phyloP scores from a whole-genome alignment of 2,113 vertebrate species.

The Thamnophis sirtalis region DNA sequence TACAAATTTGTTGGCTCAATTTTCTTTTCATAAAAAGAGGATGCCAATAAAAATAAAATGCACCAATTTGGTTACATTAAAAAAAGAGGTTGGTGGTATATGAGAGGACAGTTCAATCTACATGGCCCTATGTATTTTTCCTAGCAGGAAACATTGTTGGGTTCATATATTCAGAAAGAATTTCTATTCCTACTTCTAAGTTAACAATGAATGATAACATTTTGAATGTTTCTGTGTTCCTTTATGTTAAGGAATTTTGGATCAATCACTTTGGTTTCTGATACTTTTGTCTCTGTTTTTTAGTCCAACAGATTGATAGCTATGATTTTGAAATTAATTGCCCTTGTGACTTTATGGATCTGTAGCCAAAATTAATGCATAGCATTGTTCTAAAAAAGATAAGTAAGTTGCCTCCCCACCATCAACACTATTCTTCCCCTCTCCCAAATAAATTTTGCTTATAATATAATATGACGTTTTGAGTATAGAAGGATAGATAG shows the following conservation, averaged over 20 bases:
- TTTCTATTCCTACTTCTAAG: not conserved
- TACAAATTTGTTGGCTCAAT: not conserved
- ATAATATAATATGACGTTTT: not conserved
- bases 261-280: not conserved
- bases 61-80: not conserved
- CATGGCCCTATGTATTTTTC: not conserved
- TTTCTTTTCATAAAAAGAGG: not conserved
- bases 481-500: no score
- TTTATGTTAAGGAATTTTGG: not conserved
- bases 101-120: not conserved
- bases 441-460: not conserved
- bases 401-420: not conserved
- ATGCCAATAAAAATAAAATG: not conserved
- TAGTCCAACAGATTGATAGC: not conserved
- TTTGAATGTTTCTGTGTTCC: not conserved
- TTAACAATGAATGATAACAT: not conserved
- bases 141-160: not conserved
- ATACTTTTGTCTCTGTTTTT: not conserved
- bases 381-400: not conserved
- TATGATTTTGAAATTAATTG: not conserved
- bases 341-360: not conserved
- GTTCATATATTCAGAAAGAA: not conserved
- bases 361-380: not conserved
- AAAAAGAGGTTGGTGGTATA: not conserved
- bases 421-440: not conserved